Conservation (phyloP, 64 coral and sea anemone genomes). For the Acropora tenuis region DNA sequence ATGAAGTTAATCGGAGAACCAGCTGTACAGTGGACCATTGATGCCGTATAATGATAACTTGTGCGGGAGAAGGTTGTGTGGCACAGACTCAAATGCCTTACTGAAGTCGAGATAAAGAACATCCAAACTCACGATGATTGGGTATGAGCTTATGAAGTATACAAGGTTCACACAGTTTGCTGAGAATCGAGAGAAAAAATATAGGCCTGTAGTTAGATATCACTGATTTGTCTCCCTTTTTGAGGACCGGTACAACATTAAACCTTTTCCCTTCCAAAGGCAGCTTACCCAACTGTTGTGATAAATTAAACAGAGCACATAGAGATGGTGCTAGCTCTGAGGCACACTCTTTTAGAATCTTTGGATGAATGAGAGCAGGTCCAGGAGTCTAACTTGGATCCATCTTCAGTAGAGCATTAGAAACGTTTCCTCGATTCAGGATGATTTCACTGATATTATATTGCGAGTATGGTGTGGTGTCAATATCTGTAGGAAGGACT, state of each 20-base stretch:
- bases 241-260: no score
- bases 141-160: background rate
- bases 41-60: slow-evolving; percentile 1
- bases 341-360: no score
- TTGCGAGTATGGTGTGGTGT: background rate
- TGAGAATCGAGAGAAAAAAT: slow-evolving; percentile 8
- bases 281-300: no score
- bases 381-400: background rate
- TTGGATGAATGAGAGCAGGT: background rate
- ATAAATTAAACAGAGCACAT: no score
- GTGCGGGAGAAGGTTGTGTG: background rate
- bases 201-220: slow-evolving; percentile 5
- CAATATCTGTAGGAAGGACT: background rate
- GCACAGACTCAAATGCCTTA: no score
- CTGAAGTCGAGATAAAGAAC: no score
- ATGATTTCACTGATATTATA: background rate
- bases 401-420: background rate
- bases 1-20: background rate
- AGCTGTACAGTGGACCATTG: background rate
- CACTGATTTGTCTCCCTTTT: background rate
- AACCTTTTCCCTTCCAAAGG: no score
- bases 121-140: background rate
- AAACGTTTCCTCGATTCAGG: background rate
- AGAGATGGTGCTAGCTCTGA: no score
- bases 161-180: slow-evolving; percentile 23